These are phyloP conservation scores for Rhea americana DNA, from an alignment of 2,113 vertebrate genomes.

Conservation along the genomic window DNA sequence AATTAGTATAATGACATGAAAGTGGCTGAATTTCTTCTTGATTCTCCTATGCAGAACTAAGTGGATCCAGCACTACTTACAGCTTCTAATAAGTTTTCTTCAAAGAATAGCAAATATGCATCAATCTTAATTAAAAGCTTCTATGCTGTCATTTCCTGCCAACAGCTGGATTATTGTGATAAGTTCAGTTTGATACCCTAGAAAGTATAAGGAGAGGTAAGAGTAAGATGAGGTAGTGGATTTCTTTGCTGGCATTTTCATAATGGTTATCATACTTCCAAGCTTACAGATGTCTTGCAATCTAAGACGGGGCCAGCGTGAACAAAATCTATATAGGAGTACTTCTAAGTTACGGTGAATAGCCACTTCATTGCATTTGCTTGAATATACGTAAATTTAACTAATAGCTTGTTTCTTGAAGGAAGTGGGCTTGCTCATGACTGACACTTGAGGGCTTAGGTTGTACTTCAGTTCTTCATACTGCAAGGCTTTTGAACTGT, in stretches of 20 bases:
- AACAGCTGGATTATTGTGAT: background rate
- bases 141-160: background rate
- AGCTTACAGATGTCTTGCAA: background rate
- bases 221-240: background rate
- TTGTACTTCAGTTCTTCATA: background rate
- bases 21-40: background rate
- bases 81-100: background rate
- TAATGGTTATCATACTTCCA: background rate
- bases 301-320: background rate
- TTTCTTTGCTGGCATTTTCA: background rate
- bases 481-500: background rate
- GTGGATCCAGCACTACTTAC: background rate
- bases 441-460: slow-evolving; percentile 17
- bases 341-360: background rate
- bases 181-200: background rate
- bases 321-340: background rate
- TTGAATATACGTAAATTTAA: background rate
- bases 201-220: background rate
- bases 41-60: background rate
- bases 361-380: background rate
- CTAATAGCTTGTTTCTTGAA: background rate
- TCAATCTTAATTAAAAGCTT: background rate
- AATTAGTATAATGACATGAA: background rate
- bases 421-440: background rate
- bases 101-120: background rate